phyloP scores from a whole-genome alignment of 2,113 vertebrate genomes.

The Leptocoma aspasia region DNA sequence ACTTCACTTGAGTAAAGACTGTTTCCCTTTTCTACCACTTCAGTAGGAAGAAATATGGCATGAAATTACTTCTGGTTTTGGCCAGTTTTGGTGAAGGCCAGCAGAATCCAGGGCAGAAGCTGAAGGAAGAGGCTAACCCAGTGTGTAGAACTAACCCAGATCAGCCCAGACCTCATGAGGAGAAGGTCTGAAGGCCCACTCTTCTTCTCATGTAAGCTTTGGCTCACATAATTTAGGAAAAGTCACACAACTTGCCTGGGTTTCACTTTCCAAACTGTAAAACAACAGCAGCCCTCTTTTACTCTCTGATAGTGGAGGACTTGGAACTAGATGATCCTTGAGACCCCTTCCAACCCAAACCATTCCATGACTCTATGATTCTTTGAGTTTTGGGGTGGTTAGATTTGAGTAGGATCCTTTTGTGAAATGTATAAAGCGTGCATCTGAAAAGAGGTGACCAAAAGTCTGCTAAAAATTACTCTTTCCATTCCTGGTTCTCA shows the following conservation, averaged over 20 bases:
- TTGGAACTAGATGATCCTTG: not conserved
- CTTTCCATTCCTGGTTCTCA: not conserved
- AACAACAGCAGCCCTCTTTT: not conserved
- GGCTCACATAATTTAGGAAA: not conserved
- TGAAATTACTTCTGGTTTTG: not conserved
- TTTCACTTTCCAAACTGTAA: not conserved
- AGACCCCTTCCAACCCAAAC: not conserved
- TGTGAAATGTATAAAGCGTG: not conserved
- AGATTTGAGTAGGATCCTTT: not conserved
- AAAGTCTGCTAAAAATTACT: not conserved
- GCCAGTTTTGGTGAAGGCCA: not conserved
- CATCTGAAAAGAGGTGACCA: not conserved
- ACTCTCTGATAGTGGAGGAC: not conserved
- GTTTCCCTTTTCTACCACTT: not conserved
- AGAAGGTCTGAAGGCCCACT: not conserved
- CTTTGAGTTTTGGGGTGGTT: not conserved
- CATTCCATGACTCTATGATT: not conserved
- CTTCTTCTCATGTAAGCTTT: not conserved
- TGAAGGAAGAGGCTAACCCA: not conserved
- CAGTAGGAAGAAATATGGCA: not conserved
- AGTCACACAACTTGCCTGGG: not conserved
- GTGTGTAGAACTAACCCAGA: not conserved
- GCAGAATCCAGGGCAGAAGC: not conserved
- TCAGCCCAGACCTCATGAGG: not conserved
- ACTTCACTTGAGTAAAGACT: not conserved